A percentile compares a stretch with the other conserved stretches of the same genome.
Conservation (phyloP, 2,888 invertebrate genomes). For the Xestia ashworthii region DNA sequence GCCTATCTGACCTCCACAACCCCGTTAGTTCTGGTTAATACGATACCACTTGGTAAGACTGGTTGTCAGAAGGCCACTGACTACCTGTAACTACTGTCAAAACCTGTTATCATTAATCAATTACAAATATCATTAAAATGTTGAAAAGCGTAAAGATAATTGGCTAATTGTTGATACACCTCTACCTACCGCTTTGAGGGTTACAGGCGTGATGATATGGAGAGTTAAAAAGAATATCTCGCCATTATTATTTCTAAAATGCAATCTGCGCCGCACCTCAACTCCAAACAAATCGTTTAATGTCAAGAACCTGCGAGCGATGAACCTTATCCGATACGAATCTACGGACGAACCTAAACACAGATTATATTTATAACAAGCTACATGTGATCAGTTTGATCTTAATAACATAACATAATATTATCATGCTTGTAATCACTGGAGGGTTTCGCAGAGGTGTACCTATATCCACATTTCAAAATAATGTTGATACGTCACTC, state of each 20-base stretch:
- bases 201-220: background rate
- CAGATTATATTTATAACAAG: conserved; percentile 10
- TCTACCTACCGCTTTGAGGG: background rate
- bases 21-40: too few species aligned
- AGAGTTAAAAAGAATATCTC: background rate
- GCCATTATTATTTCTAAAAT: conserved; percentile 1
- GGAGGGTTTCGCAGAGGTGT: too few species aligned
- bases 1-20: too few species aligned
- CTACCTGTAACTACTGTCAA: too few species aligned
- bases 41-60: too few species aligned
- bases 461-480: too few species aligned
- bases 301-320: conserved; percentile 53
- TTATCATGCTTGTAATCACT: too few species aligned
- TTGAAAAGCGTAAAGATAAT: background rate
- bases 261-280: conserved; percentile 6
- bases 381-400: conserved; percentile 13
- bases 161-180: background rate
- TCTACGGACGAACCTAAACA: conserved; percentile 47
- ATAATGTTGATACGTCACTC: too few species aligned
- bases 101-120: too few species aligned
- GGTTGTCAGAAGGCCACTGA: too few species aligned
- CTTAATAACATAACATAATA: background rate
- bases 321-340: conserved; percentile 56
- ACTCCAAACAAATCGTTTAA: background rate
- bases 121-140: too few species aligned